A percentile compares a stretch with the other conserved stretches of the same genome.
Conservation (phyloP, 2,113 vertebrate genomes). For the Meles meles region DNA sequence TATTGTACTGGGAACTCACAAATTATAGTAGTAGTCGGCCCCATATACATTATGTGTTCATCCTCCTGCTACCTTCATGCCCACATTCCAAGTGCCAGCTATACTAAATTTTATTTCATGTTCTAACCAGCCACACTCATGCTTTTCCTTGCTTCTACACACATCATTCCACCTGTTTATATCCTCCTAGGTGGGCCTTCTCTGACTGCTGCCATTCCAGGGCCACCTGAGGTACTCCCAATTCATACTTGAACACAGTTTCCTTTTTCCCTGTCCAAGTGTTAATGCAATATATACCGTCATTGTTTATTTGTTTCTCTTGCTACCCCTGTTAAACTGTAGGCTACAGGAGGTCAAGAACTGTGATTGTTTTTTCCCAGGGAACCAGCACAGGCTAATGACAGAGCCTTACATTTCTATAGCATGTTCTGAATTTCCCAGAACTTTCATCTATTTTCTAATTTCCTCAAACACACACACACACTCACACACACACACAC, state of each 20-base stretch:
- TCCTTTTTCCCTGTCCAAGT: neutral
- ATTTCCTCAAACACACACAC: neutral
- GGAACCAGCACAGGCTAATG: neutral
- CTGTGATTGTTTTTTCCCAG: neutral
- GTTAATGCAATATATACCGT: neutral
- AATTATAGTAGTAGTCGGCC: neutral
- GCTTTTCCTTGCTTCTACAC: neutral
- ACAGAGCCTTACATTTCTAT: neutral
- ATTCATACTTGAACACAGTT: neutral
- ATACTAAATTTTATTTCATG: neutral
- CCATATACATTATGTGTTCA: rapidly evolving
- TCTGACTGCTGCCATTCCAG: neutral
- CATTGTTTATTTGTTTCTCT: neutral
- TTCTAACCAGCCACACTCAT: neutral
- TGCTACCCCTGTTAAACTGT: neutral
- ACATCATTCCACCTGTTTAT: neutral
- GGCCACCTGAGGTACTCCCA: neutral
- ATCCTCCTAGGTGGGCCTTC: neutral
- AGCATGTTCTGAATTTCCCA: neutral
- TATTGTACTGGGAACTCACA: neutral
- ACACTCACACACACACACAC: neutral
- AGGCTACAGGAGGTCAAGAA: neutral
- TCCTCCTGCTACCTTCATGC: neutral
- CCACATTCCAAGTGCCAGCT: neutral
- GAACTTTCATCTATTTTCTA: neutral